Percentiles rank a stretch among this genome's conserved stretches.
Evolutionary conservation across 2,797 vertebrate genomes (phyloP).

Genomic region (Cryptoblepharus egeriae): DNA sequence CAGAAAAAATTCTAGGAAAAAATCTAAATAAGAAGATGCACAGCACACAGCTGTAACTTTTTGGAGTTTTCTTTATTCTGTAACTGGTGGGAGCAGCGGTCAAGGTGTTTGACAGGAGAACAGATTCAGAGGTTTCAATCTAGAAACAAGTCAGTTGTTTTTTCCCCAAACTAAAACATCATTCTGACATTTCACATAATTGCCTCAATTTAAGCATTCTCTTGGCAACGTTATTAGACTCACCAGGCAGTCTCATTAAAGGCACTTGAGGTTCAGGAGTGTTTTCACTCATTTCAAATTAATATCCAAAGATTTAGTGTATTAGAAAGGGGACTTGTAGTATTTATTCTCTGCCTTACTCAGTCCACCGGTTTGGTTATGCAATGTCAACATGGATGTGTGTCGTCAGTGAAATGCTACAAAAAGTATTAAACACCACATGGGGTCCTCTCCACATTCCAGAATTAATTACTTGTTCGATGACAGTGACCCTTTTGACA

Average conservation of each 20-base stretch:
- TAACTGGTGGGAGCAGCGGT: neutral
- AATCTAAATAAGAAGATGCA: neutral
- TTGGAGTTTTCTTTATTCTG: neutral
- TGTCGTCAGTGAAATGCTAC: neutral
- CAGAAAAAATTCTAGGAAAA: neutral
- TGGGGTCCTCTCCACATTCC: neutral
- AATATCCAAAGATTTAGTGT: neutral
- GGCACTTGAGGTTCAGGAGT: neutral
- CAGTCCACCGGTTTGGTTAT: neutral
- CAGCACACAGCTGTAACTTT: neutral
- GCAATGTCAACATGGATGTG: neutral
- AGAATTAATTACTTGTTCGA: neutral
- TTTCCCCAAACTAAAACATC: neutral
- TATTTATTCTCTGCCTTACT: neutral
- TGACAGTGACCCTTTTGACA: neutral
- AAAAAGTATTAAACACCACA: neutral
- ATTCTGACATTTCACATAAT: constrained; percentile 21
- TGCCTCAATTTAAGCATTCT: constrained; percentile 7
- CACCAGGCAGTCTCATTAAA: constrained; percentile 20
- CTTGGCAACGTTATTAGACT: constrained; percentile 20
- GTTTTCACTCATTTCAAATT: neutral
- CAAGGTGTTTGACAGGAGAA: neutral
- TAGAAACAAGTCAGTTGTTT: constrained; percentile 16
- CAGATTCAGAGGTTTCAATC: neutral
- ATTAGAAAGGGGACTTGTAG: neutral